Evolutionary conservation across 2,797 vertebrate species (phyloP).

Genomic region (Anniella stebbinsi): DNA sequence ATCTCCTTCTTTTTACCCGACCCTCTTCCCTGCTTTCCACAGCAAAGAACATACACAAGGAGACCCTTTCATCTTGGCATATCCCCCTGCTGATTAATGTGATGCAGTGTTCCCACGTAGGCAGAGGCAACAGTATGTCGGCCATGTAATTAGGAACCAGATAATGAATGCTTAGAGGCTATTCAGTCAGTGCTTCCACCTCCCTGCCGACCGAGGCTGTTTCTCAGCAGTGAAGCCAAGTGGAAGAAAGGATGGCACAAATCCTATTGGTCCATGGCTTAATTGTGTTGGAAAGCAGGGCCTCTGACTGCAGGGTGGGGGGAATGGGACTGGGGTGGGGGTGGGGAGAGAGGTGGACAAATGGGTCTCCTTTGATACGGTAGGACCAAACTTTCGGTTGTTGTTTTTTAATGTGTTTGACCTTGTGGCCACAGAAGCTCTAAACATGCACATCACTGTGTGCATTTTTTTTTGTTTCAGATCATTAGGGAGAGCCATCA

Average conservation of each 20-base stretch:
- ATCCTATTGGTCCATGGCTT: constrained; percentile 62
- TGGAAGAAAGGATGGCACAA: constrained; percentile 68
- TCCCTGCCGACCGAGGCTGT: constrained; percentile 62
- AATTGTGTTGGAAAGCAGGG: constrained; percentile 61
- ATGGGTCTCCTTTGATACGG: constrained; percentile 57
- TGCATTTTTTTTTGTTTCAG: constrained; percentile 74
- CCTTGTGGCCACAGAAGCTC: constrained; percentile 66
- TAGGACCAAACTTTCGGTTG: constrained; percentile 60
- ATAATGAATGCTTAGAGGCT: constrained; percentile 71
- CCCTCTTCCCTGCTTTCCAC: constrained; percentile 72
- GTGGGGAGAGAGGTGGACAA: constrained; percentile 61
- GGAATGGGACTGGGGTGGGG: not conserved
- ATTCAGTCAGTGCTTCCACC: constrained; percentile 65
- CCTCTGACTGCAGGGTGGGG: constrained; percentile 18
- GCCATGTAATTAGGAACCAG: constrained; percentile 72
- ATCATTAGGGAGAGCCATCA: constrained; percentile 66
- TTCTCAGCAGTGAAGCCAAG: constrained; percentile 76
- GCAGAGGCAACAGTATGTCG: constrained; percentile 69
- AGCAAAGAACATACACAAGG: constrained; percentile 74
- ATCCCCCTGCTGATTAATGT: constrained; percentile 73
- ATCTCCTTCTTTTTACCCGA: constrained; percentile 52
- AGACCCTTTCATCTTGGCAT: constrained; percentile 75
- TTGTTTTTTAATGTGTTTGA: constrained; percentile 70
- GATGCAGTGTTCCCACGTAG: constrained; percentile 70
- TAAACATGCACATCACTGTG: constrained; percentile 66